Evolutionary conservation across 2,888 invertebrate species (phyloP).

Genomic region (Acleris holmiana): DNA sequence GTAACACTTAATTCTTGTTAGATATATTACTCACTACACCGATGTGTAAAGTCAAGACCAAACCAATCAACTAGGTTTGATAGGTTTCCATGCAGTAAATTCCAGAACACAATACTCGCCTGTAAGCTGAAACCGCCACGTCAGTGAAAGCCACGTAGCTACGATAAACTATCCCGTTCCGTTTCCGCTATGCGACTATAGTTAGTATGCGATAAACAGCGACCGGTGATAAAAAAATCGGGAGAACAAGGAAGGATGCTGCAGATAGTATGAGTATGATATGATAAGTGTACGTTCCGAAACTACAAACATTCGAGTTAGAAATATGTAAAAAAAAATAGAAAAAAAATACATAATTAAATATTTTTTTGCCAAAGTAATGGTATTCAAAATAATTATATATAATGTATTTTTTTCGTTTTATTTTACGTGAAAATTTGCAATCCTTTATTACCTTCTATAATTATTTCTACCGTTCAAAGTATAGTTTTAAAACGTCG

Average conservation of each 20-base stretch:
- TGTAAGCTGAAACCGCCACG: slow-evolving; percentile 57
- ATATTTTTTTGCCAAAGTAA: too few species aligned
- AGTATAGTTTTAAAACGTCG: slow-evolving; percentile 5
- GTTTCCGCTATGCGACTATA: slow-evolving; percentile 44
- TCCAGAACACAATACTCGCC: slow-evolving; percentile 32
- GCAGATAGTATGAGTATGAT: slow-evolving; percentile 13
- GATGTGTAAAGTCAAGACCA: neutral
- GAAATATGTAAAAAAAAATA: neutral
- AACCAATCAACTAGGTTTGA: neutral
- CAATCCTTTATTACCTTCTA: too few species aligned
- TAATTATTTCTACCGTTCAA: neutral
- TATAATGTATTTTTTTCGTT: too few species aligned
- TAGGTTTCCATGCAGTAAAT: slow-evolving; percentile 9
- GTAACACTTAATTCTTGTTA: slow-evolving; percentile 1
- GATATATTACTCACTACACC: slow-evolving; percentile 3
- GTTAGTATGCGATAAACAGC: slow-evolving; percentile 45
- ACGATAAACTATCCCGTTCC: slow-evolving; percentile 59
- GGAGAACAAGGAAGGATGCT: slow-evolving; percentile 14
- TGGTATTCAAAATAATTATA: too few species aligned
- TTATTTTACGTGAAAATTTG: too few species aligned
- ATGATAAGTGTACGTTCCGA: slow-evolving; percentile 24
- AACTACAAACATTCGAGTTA: neutral
- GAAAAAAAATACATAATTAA: too few species aligned
- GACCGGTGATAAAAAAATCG: slow-evolving; percentile 37
- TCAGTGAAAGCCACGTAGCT: slow-evolving; percentile 66